Evolutionary conservation across 1,140 invertebrate species (phyloP), one percentile per base, ranked within the genome.

Genomic region (Lucilia cuprina): DNA sequence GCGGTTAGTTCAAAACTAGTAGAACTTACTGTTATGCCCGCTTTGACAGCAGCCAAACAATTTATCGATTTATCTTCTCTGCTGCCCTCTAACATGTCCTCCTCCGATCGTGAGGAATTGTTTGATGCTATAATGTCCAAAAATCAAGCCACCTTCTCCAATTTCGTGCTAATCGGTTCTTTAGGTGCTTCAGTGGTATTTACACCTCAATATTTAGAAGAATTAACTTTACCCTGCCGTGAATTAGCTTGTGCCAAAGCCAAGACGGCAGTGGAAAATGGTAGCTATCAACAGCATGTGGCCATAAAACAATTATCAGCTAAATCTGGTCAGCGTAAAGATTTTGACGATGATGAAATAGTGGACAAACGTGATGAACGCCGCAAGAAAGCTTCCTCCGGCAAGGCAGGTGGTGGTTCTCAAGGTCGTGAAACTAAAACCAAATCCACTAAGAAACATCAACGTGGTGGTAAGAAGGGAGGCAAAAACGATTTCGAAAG

Each of bases 381-480:
- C 50, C 93, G 96, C 85, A 97, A 97, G 88, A 98, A 98, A 91
- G 96, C 97, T 2, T 92, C 94, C 41, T 93, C 94, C 84, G 97
- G 97, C 5, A 98, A 98, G 93, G 94, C 93, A 74, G 97, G 97
- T 41, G 97, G 98, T 50, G 97, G 97, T 14, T 95, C 94, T 47
- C 97, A 98, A 92, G 98, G 98, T 0, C 93, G 98, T 83, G 98
- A 99, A 93, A 98, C 97, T 0, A 99, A 98, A 92, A 99, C 96
- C 0, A 98, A 98, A 91, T 96, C 97, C 8, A 96, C 96, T 0
- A 99, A 99, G 88, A 96, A 96, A 88, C 93, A 94, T 89, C 91
- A 92, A 84, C 92, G 91, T 87, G 92, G 91, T 41, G 93, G 91
- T 91, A 89, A 77, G 89, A 91, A 86, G 5, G 92, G 92, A 82